Base-by-base conservation (phyloP, 2,797 vertebrate genomes). In the Tolypeutes matacus region DNA sequence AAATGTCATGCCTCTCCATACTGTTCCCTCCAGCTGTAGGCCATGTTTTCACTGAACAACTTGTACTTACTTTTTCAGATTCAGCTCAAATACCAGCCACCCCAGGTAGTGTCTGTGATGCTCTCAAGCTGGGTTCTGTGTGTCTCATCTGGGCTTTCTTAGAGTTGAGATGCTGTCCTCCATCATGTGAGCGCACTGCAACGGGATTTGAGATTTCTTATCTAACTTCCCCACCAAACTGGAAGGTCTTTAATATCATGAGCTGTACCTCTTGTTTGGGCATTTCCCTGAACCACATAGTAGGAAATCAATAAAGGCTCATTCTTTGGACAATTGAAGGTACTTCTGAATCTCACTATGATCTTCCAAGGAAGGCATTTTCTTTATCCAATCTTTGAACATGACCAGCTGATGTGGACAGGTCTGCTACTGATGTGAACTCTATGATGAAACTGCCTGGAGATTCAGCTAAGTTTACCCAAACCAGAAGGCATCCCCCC, bases 111-210 rank as follows among this genome's bases (percentile, higher is more conserved):
- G 7, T 42, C 69, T 6, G 69, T 27, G 10, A 42, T 34, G 51
- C 8, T 42, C 23, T 31, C 49, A 70, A 72, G 11, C 84, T 6
- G 18, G 10, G 6, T 27, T 56, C 42, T 2, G 23, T 56, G 2
- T 0, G 0, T 3, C 39, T 60, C 8, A 27, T 2, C 4, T 29
- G 20, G 27, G 46, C 5, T 21, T 21, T 34, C 49, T 42, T 62
- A 77, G 34, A 34, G 25, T 21, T 20, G 1, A 0, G 0, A 5
- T 25, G 14, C 58, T 42, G 12, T 11, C 7, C n/a, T 77, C 39
- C 10, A 23, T 36, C 0, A 7, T 23, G 5, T 21, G 11, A 15
- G n/a, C 13, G 42, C 0, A 0, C 5, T 21, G 10, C 18, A 7
- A 4, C 13, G 20, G 23, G 20, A 29, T 42, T 46, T 21, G 25